Base-by-base conservation (phyloP, 2,888 invertebrate genomes). In the Ischnura elegans region DNA sequence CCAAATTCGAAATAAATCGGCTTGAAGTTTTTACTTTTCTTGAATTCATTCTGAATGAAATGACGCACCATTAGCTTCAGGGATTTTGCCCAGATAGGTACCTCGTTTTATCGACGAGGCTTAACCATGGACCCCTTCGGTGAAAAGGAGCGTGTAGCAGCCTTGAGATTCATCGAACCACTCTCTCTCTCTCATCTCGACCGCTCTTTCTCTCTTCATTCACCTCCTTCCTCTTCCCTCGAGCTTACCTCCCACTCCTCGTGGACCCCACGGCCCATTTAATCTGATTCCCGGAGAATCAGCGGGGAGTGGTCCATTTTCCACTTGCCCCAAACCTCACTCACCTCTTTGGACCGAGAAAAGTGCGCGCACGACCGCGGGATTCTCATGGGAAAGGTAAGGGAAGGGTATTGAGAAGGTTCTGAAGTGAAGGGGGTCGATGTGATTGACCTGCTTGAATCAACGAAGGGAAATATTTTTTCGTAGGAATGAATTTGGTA, bases 241-340 rank as follows among this genome's bases (percentile, higher is more conserved):
- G 0, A 8, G 25, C 21, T 36, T 36, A 16, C 29, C 76, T 13
- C 29, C 29, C 76, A 76, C n/a, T 36, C 76, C 36, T 10, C 76
- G 16, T 76, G 76, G 76, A 76, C 36, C 76, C 76, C 76, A 76
- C 76, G 76, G 76, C 76, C 36, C 76, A 76, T 76, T 76, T 76
- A 76, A 76, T 76, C 76, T 36, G 76, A 76, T 36, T 76, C 76
- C 36, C 76, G 29, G 76, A 36, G 76, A 76, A 76, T 25, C 29
- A 29, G 36, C 29, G 36, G 76, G 29, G 36, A 25, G 36, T 13
- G 76, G 76, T 13, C 36, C 51, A 51, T 10, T 19, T 51, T 10
- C 51, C 51, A 51, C 51, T 51, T 19, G 16, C 51, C 51, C 13
- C 19, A 51, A 51, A 51, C 51, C 51, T 61, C 61, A 6, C 61